Base-by-base conservation (phyloP, 2,797 vertebrate species). In the Oryzias dopingdopingensis region DNA sequence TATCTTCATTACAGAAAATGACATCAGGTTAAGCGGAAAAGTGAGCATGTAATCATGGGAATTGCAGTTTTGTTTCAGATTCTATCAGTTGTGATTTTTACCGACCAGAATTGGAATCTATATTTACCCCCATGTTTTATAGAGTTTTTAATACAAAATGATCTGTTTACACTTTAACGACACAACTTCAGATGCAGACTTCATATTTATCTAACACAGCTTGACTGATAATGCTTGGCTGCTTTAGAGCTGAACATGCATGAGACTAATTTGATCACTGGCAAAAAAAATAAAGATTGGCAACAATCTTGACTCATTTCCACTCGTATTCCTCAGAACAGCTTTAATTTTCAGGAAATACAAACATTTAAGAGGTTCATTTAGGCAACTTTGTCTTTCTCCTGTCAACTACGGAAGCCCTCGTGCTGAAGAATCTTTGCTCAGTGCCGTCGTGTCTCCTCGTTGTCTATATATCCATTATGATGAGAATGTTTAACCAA, bases 401-500 rank as follows among this genome's bases (percentile, higher is more conserved):
- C 54, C 63, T 41, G 60, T 55, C 47, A 56, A 8, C 56, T 69
- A 53, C 48, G 14, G 2, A 63, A 50, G 51, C 52, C 52, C 52
- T 54, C 49, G 37, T n/a, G 54, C 69, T 70, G 64, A 57, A 59
- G 48, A 58, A 63, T 54, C 59, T 67, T 67, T 73, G 75, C 62
- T 53, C 77, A 59, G 56, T 53, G 29, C 43, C 42, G 58, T 65
- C 67, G 1, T 41, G 53, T 74, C 63, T 76, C 65, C 63, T 65
- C 54, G 42, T 70, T 37, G 64, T 84, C 78, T 61, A 56, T 44
- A 49, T 52, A 26, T 59, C 68, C 52, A 67, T 59, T 62, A 74
- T 78, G 53, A 55, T 18, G 17, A 74, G 84, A 89, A 88, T 89
- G 84, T 86, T 80, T 83, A 74, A 83, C 75, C 77, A 65, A 74